Evolutionary conservation across 53 echinoderm and acorn worm species (phyloP), one percentile per base, ranked within the genome.

Genomic region (Stichopus horrens): DNA sequence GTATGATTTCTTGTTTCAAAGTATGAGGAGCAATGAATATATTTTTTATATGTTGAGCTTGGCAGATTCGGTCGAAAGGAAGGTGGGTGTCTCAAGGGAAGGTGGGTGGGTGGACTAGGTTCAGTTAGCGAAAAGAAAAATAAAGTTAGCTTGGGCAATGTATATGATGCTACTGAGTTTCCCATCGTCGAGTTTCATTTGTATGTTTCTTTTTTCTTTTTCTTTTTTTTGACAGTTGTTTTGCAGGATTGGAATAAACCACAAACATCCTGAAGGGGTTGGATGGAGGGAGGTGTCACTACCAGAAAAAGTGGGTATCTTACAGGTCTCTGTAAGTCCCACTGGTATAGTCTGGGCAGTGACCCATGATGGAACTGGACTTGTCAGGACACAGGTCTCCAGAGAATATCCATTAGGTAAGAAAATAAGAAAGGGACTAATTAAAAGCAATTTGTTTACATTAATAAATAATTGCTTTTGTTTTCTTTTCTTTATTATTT

Each of bases 311-410:
- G 96, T 93, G 63, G 94, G 92, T n/a, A 86, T 99, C 67, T 82
- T 93, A 5, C 96, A 96, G 88, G 91, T 94, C 67, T 92, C 96
- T 63, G 93, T 94, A 5, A 93, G 96, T 55, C 99, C 99, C 54
- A 88, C 95, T 21, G 99, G 99, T 58, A 91, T 93, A 8, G 96
- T 99, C 73, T 99, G 99, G 99, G 94, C 90, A 57, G 96, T 99
- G 58, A 94, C 95, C 8, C 96, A 94, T 96, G 99, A 99, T 77
- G 99, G 99, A 5, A 87, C 90, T 68, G 96, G 93, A 16, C 92
- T 93, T 4, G 93, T 96, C 58, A 92, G 96, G n/a, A 92, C 89
- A 3, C 94, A 95, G 23, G 94, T 96, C 8, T 96, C 96, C 23
- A 83, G 96, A 37, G 99, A 99, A 54, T 87, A 92, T 79, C 99